phyloP scores from a whole-genome alignment of 2,797 vertebrate genomes.

The Tokudaia tokunoshimensis region DNA sequence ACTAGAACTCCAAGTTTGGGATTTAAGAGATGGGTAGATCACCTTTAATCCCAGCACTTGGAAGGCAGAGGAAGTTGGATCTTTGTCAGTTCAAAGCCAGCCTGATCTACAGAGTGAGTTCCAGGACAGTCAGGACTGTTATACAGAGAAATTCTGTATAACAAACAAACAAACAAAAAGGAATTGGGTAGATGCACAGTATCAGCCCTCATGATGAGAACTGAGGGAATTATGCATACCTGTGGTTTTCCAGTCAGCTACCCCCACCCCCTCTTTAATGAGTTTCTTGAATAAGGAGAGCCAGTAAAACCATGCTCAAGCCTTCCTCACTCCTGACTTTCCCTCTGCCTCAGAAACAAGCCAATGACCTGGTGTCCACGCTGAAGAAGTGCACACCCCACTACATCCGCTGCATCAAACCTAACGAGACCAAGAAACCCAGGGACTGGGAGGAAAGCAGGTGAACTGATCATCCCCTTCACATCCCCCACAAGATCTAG shows the following conservation, averaged over 20 bases:
- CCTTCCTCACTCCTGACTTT: conserved; percentile 11
- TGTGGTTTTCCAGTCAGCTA: background rate
- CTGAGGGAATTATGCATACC: background rate
- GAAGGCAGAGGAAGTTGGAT: background rate
- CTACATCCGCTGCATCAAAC: conserved; percentile 99
- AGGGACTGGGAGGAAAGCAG: conserved; percentile 98
- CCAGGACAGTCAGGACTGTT: background rate
- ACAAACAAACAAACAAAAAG: background rate
- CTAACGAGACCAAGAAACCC: conserved; percentile 98
- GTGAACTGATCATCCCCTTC: conserved; percentile 82
- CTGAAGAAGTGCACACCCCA: conserved; percentile 99
- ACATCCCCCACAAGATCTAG: background rate
- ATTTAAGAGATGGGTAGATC: no score
- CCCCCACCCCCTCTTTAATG: no score
- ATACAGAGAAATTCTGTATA: background rate
- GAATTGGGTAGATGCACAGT: background rate
- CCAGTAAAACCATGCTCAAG: background rate
- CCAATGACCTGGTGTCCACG: conserved; percentile 97
- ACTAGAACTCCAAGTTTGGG: background rate
- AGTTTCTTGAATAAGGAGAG: background rate
- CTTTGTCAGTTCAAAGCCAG: background rate
- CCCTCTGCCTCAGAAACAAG: conserved; percentile 93
- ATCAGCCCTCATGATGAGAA: fast-evolving
- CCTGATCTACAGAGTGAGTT: background rate
- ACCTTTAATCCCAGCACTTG: background rate